Evolutionary conservation across 1,140 invertebrate species (phyloP), one percentile per base, ranked within the genome.

Genomic region (Pissodes strobi): DNA sequence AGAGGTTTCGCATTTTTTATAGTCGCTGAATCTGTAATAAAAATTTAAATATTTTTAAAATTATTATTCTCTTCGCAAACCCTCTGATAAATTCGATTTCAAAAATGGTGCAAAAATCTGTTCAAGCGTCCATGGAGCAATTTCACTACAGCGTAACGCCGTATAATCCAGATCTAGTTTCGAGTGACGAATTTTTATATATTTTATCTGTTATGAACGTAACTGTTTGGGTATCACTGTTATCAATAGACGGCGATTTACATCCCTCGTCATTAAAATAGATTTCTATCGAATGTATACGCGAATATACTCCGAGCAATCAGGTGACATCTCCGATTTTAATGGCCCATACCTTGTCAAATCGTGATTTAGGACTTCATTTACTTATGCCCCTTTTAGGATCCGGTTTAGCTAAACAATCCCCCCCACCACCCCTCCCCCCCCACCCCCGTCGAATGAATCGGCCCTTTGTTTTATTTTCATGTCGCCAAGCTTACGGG

Each of bases 291-390:
- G 53, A 53, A 58, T 34, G 38, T 41, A 27, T 53, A 39, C 51
- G 67, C 53, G 43, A 64, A 64, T 48, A 69, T 66, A 56, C 30
- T 52, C 58, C 39, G 64, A 45, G 48, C 66, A 61, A 69, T 43
- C 48, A 69, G 70, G 70, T 72, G 70, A 72, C 68, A 70, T 72
- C 70, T 52, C 70, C 63, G 66, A 58, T 64, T 59, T 58, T 72
- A 70, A 72, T 70, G 68, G 68, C 70, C 59, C 68, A 59, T 46
- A 51, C 60, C 64, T 70, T 49, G 46, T 49, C 46, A 49, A 49
- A 49, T 23, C 15, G 46, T 49, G 46, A 49, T 49, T 49, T 49
- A 49, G 46, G 25, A 27, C 46, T 49, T 49, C 46, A 49, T 49
- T 49, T 49, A 49, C 46, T 49, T 49, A 27, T 49, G 22, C 22